phyloP scores from a whole-genome alignment of 2,797 vertebrate genomes.

The Lepus oiostolus region DNA sequence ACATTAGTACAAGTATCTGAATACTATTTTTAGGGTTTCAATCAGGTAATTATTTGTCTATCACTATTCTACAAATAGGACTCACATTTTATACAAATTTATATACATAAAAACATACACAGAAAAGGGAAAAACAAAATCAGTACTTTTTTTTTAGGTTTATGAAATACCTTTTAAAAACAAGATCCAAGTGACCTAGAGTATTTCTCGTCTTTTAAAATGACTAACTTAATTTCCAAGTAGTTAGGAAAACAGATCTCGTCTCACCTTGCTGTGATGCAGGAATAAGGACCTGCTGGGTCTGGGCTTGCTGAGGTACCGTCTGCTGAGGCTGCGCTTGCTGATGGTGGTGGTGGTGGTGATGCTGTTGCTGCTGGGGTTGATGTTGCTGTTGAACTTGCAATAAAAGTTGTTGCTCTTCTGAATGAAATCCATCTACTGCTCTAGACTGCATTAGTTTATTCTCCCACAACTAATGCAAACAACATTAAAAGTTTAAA shows the following conservation, averaged over 20 bases:
- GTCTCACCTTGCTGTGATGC: constrained; percentile 94
- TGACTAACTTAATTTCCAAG: neutral
- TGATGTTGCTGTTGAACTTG: constrained; percentile 91
- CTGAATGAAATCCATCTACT: constrained; percentile 98
- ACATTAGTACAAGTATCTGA: neutral
- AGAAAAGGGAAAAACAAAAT: neutral
- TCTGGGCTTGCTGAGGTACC: constrained; percentile 90
- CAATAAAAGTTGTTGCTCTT: constrained; percentile 96
- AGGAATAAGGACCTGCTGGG: constrained; percentile 95
- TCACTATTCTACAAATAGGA: neutral
- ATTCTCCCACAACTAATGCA: constrained; percentile 96
- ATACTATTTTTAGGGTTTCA: constrained; percentile 13
- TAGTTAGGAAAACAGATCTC: neutral
- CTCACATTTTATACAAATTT: neutral
- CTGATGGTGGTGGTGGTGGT: constrained; percentile 92
- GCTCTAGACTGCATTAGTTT: constrained; percentile 99
- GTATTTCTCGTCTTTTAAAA: constrained; percentile 53
- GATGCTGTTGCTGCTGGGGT: constrained; percentile 90
- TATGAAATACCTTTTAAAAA: constrained; percentile 25
- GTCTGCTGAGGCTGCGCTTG: constrained; percentile 91
- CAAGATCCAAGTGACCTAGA: constrained; percentile 26
- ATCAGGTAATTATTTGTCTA: neutral
- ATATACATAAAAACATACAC: neutral
- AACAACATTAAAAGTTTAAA: constrained; percentile 74
- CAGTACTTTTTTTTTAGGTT: neutral